phyloP scores from a whole-genome alignment of 2,888 invertebrate genomes.

The Arctia plantaginis region DNA sequence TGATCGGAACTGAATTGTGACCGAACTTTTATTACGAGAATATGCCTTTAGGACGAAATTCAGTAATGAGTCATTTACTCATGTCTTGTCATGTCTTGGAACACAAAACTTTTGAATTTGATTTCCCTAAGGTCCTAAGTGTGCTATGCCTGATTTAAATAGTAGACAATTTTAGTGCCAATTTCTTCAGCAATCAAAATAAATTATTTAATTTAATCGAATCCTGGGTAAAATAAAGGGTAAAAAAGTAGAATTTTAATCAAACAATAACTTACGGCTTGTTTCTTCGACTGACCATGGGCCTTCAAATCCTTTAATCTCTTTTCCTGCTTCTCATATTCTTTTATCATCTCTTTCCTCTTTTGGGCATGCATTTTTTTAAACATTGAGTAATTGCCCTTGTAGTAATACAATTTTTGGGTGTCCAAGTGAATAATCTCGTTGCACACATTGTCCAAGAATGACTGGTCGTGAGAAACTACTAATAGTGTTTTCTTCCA shows the following conservation, averaged over 20 bases:
- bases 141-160: too few relatives aligned
- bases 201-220: neutral
- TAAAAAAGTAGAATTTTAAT: neutral
- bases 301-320: constrained; percentile 97
- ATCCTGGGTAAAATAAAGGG: too few relatives aligned
- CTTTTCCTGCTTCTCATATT: constrained; percentile 99
- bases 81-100: too few relatives aligned
- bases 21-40: too few relatives aligned
- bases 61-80: too few relatives aligned
- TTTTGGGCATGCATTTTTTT: constrained; percentile 99
- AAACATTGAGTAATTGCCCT: constrained; percentile 99
- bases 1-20: too few relatives aligned
- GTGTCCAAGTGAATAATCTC: constrained; percentile 99
- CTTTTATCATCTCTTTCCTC: constrained; percentile 97
- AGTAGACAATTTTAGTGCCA: too few relatives aligned
- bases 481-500: constrained; percentile 99
- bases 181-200: neutral
- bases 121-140: too few relatives aligned
- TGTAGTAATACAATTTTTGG: constrained; percentile 97
- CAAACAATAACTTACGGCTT: constrained; percentile 87
- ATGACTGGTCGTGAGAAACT: constrained; percentile 99
- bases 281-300: constrained; percentile 97
- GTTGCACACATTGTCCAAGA: constrained; percentile 99
- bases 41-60: too few relatives aligned
- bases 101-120: too few relatives aligned